Base-by-base conservation (phyloP, 37 sponge, comb jelly and placozoan genomes). In the Petrosia ficiformis region DNA sequence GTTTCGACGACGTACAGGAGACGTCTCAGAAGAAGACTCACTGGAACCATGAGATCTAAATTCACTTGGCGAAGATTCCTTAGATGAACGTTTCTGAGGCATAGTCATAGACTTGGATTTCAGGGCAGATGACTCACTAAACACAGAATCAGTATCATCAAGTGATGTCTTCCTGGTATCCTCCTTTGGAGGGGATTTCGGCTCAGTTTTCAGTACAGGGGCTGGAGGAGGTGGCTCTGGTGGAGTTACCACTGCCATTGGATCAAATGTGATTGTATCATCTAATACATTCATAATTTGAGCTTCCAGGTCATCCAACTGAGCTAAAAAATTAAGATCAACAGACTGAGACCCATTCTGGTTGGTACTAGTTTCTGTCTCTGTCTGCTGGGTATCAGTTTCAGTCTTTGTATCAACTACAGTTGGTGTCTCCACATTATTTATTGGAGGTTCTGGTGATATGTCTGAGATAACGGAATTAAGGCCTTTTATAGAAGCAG, bases 221-320 rank as follows among this genome's bases (percentile, higher is more conserved):
- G 14, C 5, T 5, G 14, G 63, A n/a, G 26, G 25, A 26, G 26
- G 5, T 5, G 63, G 63, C 63, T 61, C 63, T 26, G 63, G 63
- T 26, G 63, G 28, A 61, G 63, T 24, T 6, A 29, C 28, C 5
- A 29, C 5, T 6, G 63, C 28, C 6, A 6, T 11, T 5, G 63
- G 63, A 26, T 61, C 63, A 61, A 61, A 61, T 22, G 63, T 42
- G 36, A 36, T 39, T 42, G 28, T 65, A 26, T 80, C 80, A 4
- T 52, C 82, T 22, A 81, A 40, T 3, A 65, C 48, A 21, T 44
- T 34, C 74, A 43, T 43, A 8, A 81, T 64, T 31, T 81, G 74
- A 1, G 82, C 74, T 33, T 81, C 82, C 22, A 81, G 56, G 3
- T 73, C 68, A 28, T 72, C 82, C 11, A 81, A 57, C 21, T 81